Evolutionary conservation across 2,888 invertebrate species (phyloP).

Genomic region (Aethes cnicana): DNA sequence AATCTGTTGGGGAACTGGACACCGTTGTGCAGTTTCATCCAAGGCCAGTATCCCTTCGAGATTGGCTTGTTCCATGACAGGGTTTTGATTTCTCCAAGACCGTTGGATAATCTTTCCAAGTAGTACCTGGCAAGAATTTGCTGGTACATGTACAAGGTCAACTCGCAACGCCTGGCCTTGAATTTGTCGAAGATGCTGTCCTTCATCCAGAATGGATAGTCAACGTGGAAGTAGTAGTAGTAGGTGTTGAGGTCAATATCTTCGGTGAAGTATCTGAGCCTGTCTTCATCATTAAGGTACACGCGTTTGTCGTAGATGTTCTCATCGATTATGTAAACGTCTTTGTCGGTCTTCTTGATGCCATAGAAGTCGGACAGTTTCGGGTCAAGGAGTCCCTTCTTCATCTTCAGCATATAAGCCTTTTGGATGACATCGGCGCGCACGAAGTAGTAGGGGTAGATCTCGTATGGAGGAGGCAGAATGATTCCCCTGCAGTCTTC

Average conservation of each 20-base stretch:
- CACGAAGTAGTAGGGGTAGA: slow-evolving; percentile 86
- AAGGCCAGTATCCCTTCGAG: slow-evolving; percentile 81
- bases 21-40: slow-evolving; percentile 79
- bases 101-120: slow-evolving; percentile 78
- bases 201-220: slow-evolving; percentile 85
- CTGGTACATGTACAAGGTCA: slow-evolving; percentile 84
- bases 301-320: slow-evolving; percentile 84
- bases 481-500: slow-evolving; percentile 75
- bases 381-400: slow-evolving; percentile 64
- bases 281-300: slow-evolving; percentile 78
- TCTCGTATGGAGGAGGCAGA: slow-evolving; percentile 82
- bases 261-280: slow-evolving; percentile 84
- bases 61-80: slow-evolving; percentile 72
- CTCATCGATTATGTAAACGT: slow-evolving; percentile 83
- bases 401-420: slow-evolving; percentile 78
- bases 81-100: slow-evolving; percentile 67
- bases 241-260: slow-evolving; percentile 85
- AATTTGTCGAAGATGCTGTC: slow-evolving; percentile 63
- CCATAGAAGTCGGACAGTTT: slow-evolving; percentile 80
- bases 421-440: slow-evolving; percentile 85
- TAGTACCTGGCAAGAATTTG: slow-evolving; percentile 85
- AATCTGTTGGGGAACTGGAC: slow-evolving; percentile 77
- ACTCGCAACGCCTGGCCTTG: slow-evolving; percentile 73
- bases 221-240: slow-evolving; percentile 83
- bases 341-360: slow-evolving; percentile 72